Evolutionary conservation across 64 coral and sea anemone genomes (phyloP).

Genomic region (Cladopsammia gracilis): DNA sequence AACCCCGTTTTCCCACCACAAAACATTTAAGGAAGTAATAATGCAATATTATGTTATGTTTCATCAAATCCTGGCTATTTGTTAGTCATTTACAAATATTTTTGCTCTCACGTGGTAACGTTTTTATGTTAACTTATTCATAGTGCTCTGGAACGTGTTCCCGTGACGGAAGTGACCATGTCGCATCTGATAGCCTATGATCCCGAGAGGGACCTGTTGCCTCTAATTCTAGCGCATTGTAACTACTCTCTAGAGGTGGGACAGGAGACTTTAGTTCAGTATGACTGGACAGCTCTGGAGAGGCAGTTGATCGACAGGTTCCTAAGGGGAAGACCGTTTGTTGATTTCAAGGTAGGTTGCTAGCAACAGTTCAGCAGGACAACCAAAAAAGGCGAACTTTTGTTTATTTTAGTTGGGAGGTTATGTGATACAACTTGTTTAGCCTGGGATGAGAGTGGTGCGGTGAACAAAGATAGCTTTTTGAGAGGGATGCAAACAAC

Average conservation of each 20-base stretch:
- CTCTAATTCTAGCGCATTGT: constrained; percentile 78
- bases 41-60: no score
- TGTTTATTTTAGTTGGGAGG: background rate
- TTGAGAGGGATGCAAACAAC: no score
- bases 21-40: no score
- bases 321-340: constrained; percentile 70
- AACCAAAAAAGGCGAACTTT: background rate
- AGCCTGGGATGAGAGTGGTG: no score
- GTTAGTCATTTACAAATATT: background rate
- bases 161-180: constrained; percentile 45
- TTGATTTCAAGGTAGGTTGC: constrained; percentile 68
- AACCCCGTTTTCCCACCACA: no score
- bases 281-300: constrained; percentile 80
- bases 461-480: no score
- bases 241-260: constrained; percentile 86
- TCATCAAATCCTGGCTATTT: no score
- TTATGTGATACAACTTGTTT: no score
- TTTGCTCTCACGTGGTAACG: no score
- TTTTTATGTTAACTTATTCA: background rate
- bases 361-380: background rate
- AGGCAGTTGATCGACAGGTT: constrained; percentile 92
- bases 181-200: constrained; percentile 82
- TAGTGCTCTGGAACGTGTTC: constrained; percentile 11
- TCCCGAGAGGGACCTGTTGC: constrained; percentile 76
- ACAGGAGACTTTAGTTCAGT: constrained; percentile 74